phyloP scores from a whole-genome alignment of 1,140 invertebrate genomes.

The Tetramorium alpestre region DNA sequence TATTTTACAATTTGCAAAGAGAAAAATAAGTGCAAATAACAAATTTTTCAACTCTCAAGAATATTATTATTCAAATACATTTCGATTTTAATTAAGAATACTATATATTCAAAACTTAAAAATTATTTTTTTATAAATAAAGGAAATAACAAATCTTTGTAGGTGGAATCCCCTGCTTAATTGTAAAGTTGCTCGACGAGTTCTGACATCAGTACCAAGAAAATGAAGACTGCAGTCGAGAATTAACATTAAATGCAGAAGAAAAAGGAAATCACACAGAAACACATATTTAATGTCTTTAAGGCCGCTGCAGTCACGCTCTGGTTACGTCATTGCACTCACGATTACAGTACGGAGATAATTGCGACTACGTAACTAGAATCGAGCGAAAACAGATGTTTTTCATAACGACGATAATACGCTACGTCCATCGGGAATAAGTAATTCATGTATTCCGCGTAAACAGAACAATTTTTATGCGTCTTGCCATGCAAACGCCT shows the following conservation, averaged over 20 bases:
- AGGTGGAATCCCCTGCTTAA: neutral
- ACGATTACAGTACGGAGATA: constrained; percentile 55
- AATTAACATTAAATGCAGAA: neutral
- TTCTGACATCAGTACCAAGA: neutral
- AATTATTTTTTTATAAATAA: neutral
- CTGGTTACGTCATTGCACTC: constrained; percentile 67
- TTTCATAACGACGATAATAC: constrained; percentile 48
- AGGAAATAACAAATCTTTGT: neutral
- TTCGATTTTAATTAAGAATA: neutral
- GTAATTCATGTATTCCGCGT: constrained; percentile 32
- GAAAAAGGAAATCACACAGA: constrained; percentile 45
- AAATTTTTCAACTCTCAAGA: neutral
- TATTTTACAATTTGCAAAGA: neutral
- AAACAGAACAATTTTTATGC: constrained; percentile 53
- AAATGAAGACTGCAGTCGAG: neutral
- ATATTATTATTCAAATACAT: neutral
- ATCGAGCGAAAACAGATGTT: constrained; percentile 60
- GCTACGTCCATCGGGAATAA: constrained; percentile 28
- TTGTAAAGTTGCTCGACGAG: neutral
- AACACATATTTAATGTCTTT: constrained; percentile 55
- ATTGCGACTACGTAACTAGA: constrained; percentile 62
- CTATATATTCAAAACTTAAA: neutral
- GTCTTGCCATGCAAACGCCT: neutral
- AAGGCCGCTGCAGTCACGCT: constrained; percentile 72
- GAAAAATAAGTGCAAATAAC: neutral